These are phyloP conservation scores for Ephestia elutella DNA, from an alignment of 1,140 invertebrate species.

Conservation along the genomic window DNA sequence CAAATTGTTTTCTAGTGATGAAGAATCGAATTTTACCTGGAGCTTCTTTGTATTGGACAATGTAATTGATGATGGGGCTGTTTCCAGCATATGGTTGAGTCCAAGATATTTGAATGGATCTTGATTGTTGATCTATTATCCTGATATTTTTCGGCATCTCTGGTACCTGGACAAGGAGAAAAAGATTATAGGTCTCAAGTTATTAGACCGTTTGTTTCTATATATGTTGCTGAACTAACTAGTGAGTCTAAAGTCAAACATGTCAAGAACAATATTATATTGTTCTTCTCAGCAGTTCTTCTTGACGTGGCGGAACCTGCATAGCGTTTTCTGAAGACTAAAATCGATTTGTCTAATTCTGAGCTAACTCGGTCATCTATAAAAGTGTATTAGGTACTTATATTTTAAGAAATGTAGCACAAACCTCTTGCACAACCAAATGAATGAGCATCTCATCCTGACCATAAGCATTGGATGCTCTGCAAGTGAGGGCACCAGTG, in stretches of 20 bases:
- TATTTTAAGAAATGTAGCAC: background rate
- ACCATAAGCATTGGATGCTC: constrained; percentile 91
- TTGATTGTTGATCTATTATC: constrained; percentile 86
- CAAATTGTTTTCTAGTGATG: too few relatives aligned
- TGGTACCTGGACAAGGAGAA: constrained; percentile 78
- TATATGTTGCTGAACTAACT: too few relatives aligned
- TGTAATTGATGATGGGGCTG: constrained; percentile 89
- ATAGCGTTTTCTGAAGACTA: too few relatives aligned
- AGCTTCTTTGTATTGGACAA: constrained; percentile 89
- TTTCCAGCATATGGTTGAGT: constrained; percentile 90
- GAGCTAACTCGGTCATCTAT: too few relatives aligned
- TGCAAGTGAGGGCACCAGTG: constrained; percentile 91
- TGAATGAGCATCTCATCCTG: constrained; percentile 93
- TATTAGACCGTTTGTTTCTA: too few relatives aligned
- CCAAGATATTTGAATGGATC: constrained; percentile 88
- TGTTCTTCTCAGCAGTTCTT: too few relatives aligned
- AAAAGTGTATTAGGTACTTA: background rate
- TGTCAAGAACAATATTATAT: too few relatives aligned
- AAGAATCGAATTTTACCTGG: too few relatives aligned
- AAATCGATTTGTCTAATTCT: too few relatives aligned
- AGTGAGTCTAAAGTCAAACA: too few relatives aligned
- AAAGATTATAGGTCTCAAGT: background rate
- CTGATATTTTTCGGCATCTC: constrained; percentile 90
- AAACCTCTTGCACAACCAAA: constrained; percentile 88
- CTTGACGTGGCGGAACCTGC: too few relatives aligned